phyloP scores from a whole-genome alignment of 2,797 vertebrate genomes.

The Hemibagrus guttatus region DNA sequence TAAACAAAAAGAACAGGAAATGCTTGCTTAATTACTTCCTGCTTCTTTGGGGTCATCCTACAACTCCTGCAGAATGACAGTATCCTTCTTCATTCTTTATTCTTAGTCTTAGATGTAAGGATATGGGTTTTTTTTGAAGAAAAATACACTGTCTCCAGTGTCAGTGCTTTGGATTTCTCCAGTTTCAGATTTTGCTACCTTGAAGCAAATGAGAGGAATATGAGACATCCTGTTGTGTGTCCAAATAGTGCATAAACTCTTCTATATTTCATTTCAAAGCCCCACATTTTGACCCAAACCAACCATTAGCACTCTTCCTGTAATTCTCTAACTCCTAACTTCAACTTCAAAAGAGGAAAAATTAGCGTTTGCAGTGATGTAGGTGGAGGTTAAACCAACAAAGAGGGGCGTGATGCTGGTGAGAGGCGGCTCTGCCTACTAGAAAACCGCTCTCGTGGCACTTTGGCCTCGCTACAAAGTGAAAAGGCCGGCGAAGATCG shows the following conservation, averaged over 20 bases:
- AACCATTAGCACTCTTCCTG: slow-evolving; percentile 18
- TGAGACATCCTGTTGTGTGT: too few relatives aligned
- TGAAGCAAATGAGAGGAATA: too few relatives aligned
- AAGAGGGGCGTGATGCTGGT: slow-evolving; percentile 63
- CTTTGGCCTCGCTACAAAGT: slow-evolving; percentile 66
- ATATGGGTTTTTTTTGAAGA: neutral
- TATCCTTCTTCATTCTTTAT: too few relatives aligned
- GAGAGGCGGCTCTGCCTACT: slow-evolving; percentile 67
- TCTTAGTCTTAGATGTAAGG: too few relatives aligned
- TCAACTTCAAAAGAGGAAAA: slow-evolving; percentile 55
- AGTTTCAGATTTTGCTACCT: neutral
- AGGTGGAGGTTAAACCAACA: slow-evolving; percentile 68
- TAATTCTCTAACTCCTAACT: slow-evolving; percentile 44
- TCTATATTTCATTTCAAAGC: neutral
- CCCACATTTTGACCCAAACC: neutral
- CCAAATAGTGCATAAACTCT: neutral
- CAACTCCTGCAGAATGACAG: neutral
- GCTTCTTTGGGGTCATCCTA: neutral
- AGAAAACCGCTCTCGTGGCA: slow-evolving; percentile 21
- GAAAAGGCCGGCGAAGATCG: slow-evolving; percentile 66
- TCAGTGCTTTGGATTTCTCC: neutral
- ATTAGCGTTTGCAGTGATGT: slow-evolving; percentile 63
- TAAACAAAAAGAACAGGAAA: too few relatives aligned
- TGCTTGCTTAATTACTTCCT: neutral
- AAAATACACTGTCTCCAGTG: neutral